Evolutionary conservation across 2,888 invertebrate genomes (phyloP), one percentile per base, ranked within the genome.

Genomic region (Dasysyrphus tricinctus): DNA sequence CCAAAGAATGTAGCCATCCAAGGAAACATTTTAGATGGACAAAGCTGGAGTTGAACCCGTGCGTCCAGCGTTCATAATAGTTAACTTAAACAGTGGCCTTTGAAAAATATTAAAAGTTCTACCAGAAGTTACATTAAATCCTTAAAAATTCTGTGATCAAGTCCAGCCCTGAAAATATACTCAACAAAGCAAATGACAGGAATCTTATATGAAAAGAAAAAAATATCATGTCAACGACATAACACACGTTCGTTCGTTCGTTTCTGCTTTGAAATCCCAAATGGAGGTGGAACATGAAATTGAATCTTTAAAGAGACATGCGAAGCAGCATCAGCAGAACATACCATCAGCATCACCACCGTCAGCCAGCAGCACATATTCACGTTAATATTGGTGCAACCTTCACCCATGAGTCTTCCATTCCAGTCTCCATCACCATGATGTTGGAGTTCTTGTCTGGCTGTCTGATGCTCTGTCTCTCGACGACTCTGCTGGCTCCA

Each of bases 171-270:
- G 54, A 7, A 49, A 37, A 29, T 34, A 8, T 69, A 37, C 14
- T 49, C 34, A 49, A 12, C 49, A 72, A 54, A 77, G 49, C 73
- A 77, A 81, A 61, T 81, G 69, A 81, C 81, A 63, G 72, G 49
- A 63, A 77, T 81, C 32, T 51, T 42, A 7, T 49, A 74, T 74
- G 37, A 32, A 29, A 14, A 56, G 9, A 57, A 81, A 74, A 81
- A 81, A 85, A 77, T 81, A 81, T 70, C 77, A 78, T 85, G 85
- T 85, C 81, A 80, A 85, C 81, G 85, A 61, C 81, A 85, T 61
- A 80, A 77, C 61, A 80, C 80, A 76, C 80, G 84, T 76, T 80
- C 67, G 39, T 19, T 59, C 24, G 8, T 81, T 77, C 57, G 69
- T 80, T 77, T 77, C 57, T 12, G 37, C 49, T 73, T 44, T n/a